Evolutionary conservation across 2,888 invertebrate genomes (phyloP).

Genomic region (Spodoptera picta): DNA sequence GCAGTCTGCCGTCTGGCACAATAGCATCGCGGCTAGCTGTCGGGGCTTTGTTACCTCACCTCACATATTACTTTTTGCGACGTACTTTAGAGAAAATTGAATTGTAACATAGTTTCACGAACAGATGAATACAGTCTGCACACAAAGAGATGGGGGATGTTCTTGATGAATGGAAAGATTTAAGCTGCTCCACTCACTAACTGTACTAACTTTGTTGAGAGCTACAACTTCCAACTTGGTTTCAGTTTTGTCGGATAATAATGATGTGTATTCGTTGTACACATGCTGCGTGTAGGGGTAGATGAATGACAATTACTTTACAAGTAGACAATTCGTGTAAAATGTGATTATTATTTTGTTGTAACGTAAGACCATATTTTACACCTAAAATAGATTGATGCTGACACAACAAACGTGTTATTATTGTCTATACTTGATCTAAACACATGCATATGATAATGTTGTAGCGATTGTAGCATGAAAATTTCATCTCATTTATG

Average conservation of each 20-base stretch:
- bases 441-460: too few relatives aligned
- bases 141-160: constrained; percentile 21
- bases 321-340: too few relatives aligned
- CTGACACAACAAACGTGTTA: too few relatives aligned
- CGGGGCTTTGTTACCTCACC: constrained; percentile 66
- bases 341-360: too few relatives aligned
- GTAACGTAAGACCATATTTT: too few relatives aligned
- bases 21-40: constrained; percentile 60
- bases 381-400: too few relatives aligned
- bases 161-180: constrained; percentile 33
- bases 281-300: too few relatives aligned
- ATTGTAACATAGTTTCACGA: constrained; percentile 52
- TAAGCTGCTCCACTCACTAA: constrained; percentile 22
- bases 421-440: too few relatives aligned
- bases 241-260: background rate
- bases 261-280: too few relatives aligned
- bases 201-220: constrained; percentile 11
- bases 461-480: too few relatives aligned
- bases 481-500: too few relatives aligned
- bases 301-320: too few relatives aligned
- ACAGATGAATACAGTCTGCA: constrained; percentile 43
- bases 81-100: constrained; percentile 60
- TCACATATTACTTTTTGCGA: constrained; percentile 65
- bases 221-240: background rate
- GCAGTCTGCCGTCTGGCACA: constrained; percentile 58